Evolutionary conservation across 2,113 vertebrate genomes (phyloP), one percentile per base, ranked within the genome.

Genomic region (Ictidomys tridecemlineatus): DNA sequence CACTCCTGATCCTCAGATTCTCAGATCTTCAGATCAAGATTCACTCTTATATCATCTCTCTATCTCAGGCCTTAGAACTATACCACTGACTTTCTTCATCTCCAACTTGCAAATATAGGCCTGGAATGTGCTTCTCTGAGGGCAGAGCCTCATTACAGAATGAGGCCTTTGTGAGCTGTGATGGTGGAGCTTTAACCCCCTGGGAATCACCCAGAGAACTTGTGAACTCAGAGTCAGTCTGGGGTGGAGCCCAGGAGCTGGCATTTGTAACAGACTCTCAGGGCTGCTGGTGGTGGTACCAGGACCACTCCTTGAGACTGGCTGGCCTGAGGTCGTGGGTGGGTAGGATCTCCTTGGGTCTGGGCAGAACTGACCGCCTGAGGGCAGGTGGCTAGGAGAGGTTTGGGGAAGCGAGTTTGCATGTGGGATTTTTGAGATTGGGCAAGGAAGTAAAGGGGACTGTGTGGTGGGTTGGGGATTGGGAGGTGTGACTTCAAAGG

Each of bases 311-410:
- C 14, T 3, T 1, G 20, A 32, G 39, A 12, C 65, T 12, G 4
- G 0, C 10, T 11, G 58, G 39, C 39, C 9, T 58, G 28, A n/a
- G 63, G 48, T 12, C 1, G 24, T 2, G 37, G 24, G 22, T 2
- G 17, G 61, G 30, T 18, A 37, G 56, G 39, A 34, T 69, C 45
- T 73, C 16, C 0, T 37, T 1, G 24, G 0, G 2, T 34, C 17
- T 34, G n/a, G 39, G 14, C 4, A 20, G 45, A 34, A n/a, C 28
- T 0, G 2, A 39, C 0, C 20, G 4, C 70, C 20, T 0, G 34
- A 86, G 8, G 5, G 28, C 20, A 24, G 48, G 45, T 16, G 0
- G 3, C 18, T 6, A 4, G 24, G 39, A 53, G 28, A 61, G 8
- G 16, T 37, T 10, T 30, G 45, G 10, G 37, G 90, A 48, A n/a